Conservation (phyloP, 2,113 vertebrate species). For the Corvus cornix region DNA sequence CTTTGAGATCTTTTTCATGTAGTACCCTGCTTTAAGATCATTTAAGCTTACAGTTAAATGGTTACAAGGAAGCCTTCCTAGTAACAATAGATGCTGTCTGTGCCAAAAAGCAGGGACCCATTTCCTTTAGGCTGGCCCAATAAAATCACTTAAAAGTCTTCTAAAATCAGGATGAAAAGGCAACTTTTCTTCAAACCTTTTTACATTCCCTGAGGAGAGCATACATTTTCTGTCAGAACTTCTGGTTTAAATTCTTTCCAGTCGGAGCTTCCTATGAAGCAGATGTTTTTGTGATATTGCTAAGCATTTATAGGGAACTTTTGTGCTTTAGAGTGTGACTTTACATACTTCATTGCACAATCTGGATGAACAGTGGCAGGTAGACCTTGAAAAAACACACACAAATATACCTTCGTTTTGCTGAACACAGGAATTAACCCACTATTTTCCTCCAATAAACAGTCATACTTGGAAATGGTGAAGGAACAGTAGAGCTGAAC, state of each 20-base stretch:
- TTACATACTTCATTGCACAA: neutral
- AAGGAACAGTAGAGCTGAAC: neutral
- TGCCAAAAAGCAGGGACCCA: neutral
- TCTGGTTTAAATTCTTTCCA: neutral
- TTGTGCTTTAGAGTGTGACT: neutral
- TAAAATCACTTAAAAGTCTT: neutral
- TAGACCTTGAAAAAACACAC: neutral
- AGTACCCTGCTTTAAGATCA: neutral
- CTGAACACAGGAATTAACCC: neutral
- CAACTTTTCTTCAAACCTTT: neutral
- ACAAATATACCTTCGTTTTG: accelerated
- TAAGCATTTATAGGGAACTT: neutral
- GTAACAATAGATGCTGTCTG: neutral
- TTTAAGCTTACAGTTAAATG: neutral
- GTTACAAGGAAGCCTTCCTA: neutral
- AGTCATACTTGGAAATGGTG: neutral
- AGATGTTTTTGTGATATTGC: neutral
- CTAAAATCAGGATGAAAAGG: neutral
- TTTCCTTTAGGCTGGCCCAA: neutral
- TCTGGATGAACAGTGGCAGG: neutral
- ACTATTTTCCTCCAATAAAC: neutral
- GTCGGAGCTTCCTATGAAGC: neutral
- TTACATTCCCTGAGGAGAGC: neutral
- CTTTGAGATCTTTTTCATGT: neutral
- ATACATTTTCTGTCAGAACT: neutral